phyloP scores from a whole-genome alignment of 2,113 vertebrate species.

The Poeciliopsis retropinna region DNA sequence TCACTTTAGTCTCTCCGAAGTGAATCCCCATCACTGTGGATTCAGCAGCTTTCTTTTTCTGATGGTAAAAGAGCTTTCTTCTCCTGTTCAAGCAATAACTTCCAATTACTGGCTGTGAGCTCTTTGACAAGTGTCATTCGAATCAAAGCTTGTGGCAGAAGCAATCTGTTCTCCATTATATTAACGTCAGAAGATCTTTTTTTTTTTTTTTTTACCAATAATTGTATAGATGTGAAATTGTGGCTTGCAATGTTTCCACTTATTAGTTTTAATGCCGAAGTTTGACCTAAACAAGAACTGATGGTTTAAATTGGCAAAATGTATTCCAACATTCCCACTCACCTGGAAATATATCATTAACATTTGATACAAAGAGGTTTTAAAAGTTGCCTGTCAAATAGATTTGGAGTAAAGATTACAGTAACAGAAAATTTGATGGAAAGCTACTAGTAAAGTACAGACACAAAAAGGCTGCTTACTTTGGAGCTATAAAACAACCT shows the following conservation, averaged over 20 bases:
- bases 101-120: slow-evolving; percentile 35
- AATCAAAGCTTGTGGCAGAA: slow-evolving; percentile 47
- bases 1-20: slow-evolving; percentile 54
- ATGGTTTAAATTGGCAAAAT: slow-evolving; percentile 22
- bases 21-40: slow-evolving; percentile 52
- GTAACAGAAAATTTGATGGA: not conserved
- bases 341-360: slow-evolving; percentile 15
- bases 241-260: slow-evolving; percentile 13
- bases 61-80: slow-evolving; percentile 59
- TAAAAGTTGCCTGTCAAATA: slow-evolving; percentile 1
- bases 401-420: slow-evolving; percentile 1
- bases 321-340: slow-evolving; percentile 20
- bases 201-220: slow-evolving; percentile 48
- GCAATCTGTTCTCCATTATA: slow-evolving; percentile 27
- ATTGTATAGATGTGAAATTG: slow-evolving; percentile 36
- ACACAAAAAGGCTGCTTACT: not conserved
- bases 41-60: slow-evolving; percentile 49
- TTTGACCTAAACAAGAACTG: slow-evolving; percentile 18
- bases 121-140: slow-evolving; percentile 58
- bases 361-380: slow-evolving; percentile 10
- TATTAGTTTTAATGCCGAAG: slow-evolving; percentile 18
- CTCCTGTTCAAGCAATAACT: slow-evolving; percentile 59
- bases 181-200: slow-evolving; percentile 48
- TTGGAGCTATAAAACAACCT: not conserved
- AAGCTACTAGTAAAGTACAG: not conserved